These are phyloP conservation scores for Aphelenchoides bicaudatus DNA, from an alignment of 2,888 invertebrate genomes.

Conservation along the genomic window DNA sequence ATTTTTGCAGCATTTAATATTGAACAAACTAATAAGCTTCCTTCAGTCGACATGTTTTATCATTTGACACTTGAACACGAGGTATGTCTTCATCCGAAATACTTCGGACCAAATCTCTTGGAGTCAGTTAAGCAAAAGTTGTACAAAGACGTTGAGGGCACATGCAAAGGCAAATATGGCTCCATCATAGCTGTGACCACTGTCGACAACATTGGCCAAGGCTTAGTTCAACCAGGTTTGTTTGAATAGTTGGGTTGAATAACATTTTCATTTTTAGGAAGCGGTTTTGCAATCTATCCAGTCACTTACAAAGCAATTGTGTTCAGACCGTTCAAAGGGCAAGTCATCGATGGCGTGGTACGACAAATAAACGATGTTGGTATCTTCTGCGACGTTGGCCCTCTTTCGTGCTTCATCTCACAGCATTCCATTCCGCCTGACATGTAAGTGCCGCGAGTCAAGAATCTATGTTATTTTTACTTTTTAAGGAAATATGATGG, in stretches of 20 bases:
- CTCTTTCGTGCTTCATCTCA: slow-evolving; percentile 94
- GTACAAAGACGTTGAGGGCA: slow-evolving; percentile 92
- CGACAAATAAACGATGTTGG: slow-evolving; percentile 91
- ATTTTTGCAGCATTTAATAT: too few species aligned
- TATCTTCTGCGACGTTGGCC: slow-evolving; percentile 98
- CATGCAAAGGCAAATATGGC: slow-evolving; percentile 98
- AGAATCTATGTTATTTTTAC: too few species aligned
- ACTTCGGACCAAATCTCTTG: slow-evolving; percentile 92
- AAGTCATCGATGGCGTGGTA: slow-evolving; percentile 91
- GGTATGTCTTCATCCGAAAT: slow-evolving; percentile 91
- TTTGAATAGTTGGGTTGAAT: too few species aligned
- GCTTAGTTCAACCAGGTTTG: slow-evolving; percentile 79
- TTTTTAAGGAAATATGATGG: slow-evolving; percentile 99
- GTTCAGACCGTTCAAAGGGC: slow-evolving; percentile 94
- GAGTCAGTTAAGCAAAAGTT: slow-evolving; percentile 96
- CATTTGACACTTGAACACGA: slow-evolving; percentile 97
- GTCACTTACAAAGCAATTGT: slow-evolving; percentile 99
- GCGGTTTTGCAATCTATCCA: slow-evolving; percentile 97
- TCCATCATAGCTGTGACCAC: slow-evolving; percentile 99
- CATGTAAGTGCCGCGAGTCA: too few species aligned
- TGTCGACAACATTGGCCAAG: slow-evolving; percentile 97
- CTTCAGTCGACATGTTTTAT: slow-evolving; percentile 61
- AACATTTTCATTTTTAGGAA: too few species aligned
- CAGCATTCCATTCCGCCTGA: slow-evolving; percentile 90
- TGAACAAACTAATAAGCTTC: too few species aligned